Evolutionary conservation across 1,140 invertebrate genomes (phyloP), one percentile per base, ranked within the genome.

Genomic region (Achatina immaculata): DNA sequence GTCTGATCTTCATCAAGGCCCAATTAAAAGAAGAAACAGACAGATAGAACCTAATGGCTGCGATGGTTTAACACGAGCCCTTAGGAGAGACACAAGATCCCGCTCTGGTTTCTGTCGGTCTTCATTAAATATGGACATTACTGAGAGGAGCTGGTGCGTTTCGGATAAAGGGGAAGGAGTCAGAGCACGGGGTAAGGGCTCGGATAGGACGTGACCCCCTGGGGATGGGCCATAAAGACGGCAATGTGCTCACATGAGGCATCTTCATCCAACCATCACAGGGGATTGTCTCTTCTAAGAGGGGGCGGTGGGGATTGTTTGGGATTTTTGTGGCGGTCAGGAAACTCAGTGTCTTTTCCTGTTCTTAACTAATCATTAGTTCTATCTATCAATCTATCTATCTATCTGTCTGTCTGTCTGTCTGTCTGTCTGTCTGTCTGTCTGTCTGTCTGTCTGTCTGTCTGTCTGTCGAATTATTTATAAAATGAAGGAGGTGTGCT

Each of bases 81-180:
- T 34, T 62, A 62, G 4, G 1, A 1, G 16, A 28, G 16, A 62
- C 58, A 62, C 58, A 62, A 62, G 31, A 62, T 28, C 31, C 28
- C 58, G 58, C 58, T 62, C 58, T 62, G 58, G 58, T 62, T 62
- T 28, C n/a, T 34, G 58, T 62, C 58, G 31, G 16, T 62, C 1
- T 62, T 62, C 58, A 62, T 62, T 62, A 62, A 62, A 62, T 62
- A 62, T 62, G 58, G 58, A 62, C 28, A 62, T 62, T 62, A 28
- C 31, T 62, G 58, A 62, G 31, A 48, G 28, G 58, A 28, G 28
- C 31, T 62, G 58, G 58, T 31, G 58, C 9, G 21, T n/a, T n/a
- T 28, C 6, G 31, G n/a, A 34, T 16, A 16, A 6, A 34, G 58
- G 28, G n/a, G n/a, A 62, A 31, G n/a, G 58, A 31, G 58, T 28